Percentiles rank a stretch among this genome's conserved stretches.
phyloP scores from a whole-genome alignment of 2,797 vertebrate genomes.

The Phoeniculus purpureus region DNA sequence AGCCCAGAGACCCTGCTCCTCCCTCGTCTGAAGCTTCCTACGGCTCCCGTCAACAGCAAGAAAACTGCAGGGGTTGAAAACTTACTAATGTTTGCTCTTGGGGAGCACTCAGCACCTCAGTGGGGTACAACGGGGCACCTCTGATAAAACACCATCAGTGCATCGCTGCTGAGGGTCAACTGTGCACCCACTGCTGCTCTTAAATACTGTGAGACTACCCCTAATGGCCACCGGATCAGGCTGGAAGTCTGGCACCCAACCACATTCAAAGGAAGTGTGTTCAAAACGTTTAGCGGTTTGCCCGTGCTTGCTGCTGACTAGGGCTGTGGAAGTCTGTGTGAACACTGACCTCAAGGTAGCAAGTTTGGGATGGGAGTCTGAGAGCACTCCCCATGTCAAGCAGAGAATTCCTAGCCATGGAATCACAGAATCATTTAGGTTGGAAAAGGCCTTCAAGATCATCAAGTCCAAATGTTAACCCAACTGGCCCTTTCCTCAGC shows the following conservation, averaged over 20 bases:
- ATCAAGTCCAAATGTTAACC: too few relatives aligned
- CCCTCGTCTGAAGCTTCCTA: neutral
- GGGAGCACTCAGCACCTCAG: accelerated
- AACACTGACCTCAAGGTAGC: neutral
- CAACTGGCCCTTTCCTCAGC: neutral
- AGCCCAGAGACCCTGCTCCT: neutral
- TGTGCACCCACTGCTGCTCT: accelerated
- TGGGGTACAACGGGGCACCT: accelerated
- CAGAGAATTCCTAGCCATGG: neutral
- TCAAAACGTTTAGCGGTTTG: neutral
- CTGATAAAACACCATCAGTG: neutral
- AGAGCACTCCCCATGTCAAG: neutral
- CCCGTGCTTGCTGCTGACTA: accelerated
- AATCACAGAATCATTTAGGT: too few relatives aligned
- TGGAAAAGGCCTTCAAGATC: too few relatives aligned
- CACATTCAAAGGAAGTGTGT: neutral
- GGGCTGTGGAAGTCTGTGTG: neutral
- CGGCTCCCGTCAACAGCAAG: neutral
- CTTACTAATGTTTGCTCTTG: neutral
- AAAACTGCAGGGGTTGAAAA: neutral
- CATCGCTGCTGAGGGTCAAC: neutral
- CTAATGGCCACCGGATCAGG: neutral
- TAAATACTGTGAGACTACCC: neutral
- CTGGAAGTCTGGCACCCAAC: neutral
- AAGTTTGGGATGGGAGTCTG: neutral